Conservation (phyloP, 2,113 vertebrate species). For the Poicephalus meyeri region DNA sequence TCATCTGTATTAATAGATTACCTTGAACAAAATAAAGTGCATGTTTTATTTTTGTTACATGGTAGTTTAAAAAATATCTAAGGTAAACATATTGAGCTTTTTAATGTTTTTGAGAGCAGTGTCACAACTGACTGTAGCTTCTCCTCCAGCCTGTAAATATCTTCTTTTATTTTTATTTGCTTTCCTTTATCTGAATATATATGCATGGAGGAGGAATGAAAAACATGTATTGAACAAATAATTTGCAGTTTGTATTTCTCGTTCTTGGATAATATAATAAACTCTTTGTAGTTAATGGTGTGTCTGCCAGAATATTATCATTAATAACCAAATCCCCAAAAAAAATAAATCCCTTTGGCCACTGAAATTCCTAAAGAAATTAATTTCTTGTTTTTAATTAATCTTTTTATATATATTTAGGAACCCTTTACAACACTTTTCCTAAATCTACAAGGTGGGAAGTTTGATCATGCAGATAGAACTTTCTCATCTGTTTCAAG, state of each 20-base stretch:
- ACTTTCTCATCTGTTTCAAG: slow-evolving; percentile 95
- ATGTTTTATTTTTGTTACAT: neutral
- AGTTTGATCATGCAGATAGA: slow-evolving; percentile 97
- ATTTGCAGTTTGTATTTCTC: neutral
- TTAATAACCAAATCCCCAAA: neutral
- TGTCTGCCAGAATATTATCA: neutral
- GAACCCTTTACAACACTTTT: slow-evolving; percentile 98
- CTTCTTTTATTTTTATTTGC: neutral
- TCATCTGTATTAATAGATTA: neutral
- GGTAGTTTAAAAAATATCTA: neutral
- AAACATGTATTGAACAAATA: neutral
- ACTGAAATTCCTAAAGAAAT: neutral
- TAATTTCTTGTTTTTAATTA: neutral
- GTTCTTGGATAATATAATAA: neutral
- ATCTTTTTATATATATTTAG: slow-evolving; percentile 56
- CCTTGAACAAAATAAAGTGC: neutral
- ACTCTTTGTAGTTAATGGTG: neutral
- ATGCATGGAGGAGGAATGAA: neutral
- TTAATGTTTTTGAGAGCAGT: neutral
- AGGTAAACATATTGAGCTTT: neutral
- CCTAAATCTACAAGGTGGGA: slow-evolving; percentile 97
- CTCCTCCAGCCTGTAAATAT: neutral
- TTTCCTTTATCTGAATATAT: neutral
- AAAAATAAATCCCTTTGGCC: neutral
- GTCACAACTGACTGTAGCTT: neutral